Conservation (phyloP, 1,140 invertebrate species). For the Drosophila asahinai region DNA sequence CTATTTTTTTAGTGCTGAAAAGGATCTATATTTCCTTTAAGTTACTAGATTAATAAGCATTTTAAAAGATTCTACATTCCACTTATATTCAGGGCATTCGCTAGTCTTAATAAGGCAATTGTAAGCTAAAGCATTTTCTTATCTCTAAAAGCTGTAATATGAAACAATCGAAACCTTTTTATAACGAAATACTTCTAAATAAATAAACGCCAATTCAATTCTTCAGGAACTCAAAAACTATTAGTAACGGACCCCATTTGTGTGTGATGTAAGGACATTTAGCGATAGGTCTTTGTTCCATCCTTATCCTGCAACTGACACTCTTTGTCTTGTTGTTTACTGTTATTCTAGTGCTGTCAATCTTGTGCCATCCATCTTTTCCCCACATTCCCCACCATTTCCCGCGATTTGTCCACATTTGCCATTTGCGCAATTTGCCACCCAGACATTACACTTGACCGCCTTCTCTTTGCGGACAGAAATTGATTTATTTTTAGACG, state of each 20-base stretch:
- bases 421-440: constrained; percentile 70
- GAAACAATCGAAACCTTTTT: too few species aligned
- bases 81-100: too few species aligned
- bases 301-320: constrained; percentile 5
- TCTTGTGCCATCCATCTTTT: constrained; percentile 17
- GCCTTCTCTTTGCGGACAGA: constrained; percentile 28
- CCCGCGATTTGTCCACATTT: constrained; percentile 27
- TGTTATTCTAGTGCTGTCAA: constrained; percentile 28
- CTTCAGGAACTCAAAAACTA: too few species aligned
- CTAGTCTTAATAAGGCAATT: too few species aligned
- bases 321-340: constrained; percentile 34
- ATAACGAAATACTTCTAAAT: too few species aligned
- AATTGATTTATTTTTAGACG: constrained; percentile 73
- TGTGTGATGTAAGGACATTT: constrained; percentile 16
- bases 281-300: constrained; percentile 5
- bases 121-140: too few species aligned
- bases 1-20: too few species aligned
- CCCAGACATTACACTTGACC: constrained; percentile 61
- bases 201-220: too few species aligned
- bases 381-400: constrained; percentile 1
- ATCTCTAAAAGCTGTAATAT: background rate
- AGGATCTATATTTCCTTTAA: too few species aligned
- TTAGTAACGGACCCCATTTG: background rate
- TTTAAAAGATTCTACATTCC: too few species aligned
- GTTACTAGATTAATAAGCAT: too few species aligned